These are phyloP conservation scores for Alces alces DNA, from an alignment of 2,113 vertebrate genomes.

Conservation along the genomic window DNA sequence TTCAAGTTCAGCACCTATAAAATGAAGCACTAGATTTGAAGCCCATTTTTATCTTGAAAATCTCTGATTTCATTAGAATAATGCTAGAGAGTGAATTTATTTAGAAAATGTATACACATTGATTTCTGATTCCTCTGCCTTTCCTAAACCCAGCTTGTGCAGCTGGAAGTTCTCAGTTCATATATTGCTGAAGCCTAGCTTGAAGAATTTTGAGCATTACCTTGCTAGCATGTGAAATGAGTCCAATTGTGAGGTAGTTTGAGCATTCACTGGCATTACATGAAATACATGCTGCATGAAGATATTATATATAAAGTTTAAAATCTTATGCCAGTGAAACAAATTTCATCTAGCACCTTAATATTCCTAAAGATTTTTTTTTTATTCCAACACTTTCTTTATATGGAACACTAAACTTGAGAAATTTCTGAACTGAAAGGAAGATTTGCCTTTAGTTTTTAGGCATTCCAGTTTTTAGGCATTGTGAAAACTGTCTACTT, in stretches of 20 bases:
- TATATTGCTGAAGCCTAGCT: neutral
- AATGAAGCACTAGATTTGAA: neutral
- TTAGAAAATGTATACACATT: neutral
- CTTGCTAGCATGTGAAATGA: neutral
- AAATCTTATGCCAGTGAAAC: neutral
- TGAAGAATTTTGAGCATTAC: neutral
- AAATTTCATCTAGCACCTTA: neutral
- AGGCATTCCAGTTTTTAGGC: neutral
- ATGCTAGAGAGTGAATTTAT: neutral
- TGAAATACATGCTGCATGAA: neutral
- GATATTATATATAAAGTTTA: neutral
- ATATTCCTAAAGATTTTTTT: neutral
- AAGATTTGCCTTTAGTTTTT: neutral
- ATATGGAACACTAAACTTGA: neutral
- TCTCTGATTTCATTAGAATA: neutral
- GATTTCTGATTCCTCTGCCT: neutral
- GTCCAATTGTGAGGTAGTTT: neutral
- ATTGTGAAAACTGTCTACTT: neutral
- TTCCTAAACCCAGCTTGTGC: neutral
- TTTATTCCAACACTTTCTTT: neutral
- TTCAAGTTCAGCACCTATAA: neutral
- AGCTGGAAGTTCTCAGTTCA: neutral
- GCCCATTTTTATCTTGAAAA: neutral
- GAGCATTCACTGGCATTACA: neutral
- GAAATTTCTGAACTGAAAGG: neutral